These are phyloP conservation scores for Keiferia lycopersicella DNA, from an alignment of 2,888 invertebrate species.

Conservation along the genomic window DNA sequence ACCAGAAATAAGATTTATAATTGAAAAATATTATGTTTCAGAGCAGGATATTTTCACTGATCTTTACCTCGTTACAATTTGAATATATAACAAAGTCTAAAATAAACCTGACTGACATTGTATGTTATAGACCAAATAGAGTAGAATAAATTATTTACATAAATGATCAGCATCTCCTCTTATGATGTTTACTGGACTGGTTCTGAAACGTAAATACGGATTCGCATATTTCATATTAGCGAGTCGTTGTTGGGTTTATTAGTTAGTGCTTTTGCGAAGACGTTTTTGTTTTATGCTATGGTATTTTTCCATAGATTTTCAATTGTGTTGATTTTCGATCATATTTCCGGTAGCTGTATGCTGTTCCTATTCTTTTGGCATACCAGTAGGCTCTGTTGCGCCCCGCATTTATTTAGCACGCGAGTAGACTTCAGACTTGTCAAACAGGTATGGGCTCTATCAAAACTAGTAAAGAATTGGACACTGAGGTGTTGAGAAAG, in stretches of 20 bases:
- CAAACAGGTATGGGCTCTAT: too few species aligned
- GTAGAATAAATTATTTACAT: constrained; percentile 47
- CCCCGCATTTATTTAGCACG: too few species aligned
- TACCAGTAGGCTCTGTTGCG: too few species aligned
- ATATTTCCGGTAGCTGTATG: neutral
- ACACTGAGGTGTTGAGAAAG: too few species aligned
- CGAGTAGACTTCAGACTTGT: too few species aligned
- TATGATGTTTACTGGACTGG: constrained; percentile 51
- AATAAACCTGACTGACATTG: constrained; percentile 8
- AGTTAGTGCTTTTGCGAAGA: constrained; percentile 52
- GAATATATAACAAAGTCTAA: neutral
- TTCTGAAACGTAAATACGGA: constrained; percentile 49
- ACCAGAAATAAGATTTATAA: too few species aligned
- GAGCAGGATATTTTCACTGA: neutral
- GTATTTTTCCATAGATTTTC: constrained; percentile 58
- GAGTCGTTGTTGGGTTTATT: constrained; percentile 50
- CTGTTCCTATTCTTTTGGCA: too few species aligned
- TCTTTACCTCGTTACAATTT: neutral
- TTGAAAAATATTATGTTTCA: too few species aligned
- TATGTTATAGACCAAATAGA: constrained; percentile 9
- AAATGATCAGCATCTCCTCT: constrained; percentile 56
- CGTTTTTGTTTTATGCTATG: constrained; percentile 60
- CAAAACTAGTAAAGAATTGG: too few species aligned
- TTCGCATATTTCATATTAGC: constrained; percentile 63
- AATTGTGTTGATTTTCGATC: constrained; percentile 34